phyloP scores from a whole-genome alignment of 1,140 invertebrate species.

The Temnothorax nylanderi region DNA sequence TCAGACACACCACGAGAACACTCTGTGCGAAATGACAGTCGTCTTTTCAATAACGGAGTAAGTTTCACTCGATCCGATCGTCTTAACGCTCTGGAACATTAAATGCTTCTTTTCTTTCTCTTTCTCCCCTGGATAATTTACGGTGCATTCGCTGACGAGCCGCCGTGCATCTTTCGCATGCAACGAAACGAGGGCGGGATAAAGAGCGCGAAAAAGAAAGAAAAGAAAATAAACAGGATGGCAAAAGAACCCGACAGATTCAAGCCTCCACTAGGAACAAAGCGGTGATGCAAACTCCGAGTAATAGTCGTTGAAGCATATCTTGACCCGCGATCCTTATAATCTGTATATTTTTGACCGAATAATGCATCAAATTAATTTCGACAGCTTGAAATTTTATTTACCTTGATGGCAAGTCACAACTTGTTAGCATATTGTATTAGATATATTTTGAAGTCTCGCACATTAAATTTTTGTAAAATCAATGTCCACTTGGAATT shows the following conservation, averaged over 20 bases:
- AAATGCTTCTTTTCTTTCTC: constrained; percentile 6
- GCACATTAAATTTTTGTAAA: not conserved
- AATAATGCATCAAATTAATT: not conserved
- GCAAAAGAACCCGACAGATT: constrained; percentile 28
- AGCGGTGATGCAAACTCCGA: not conserved
- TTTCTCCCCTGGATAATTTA: constrained; percentile 40
- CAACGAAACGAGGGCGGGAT: constrained; percentile 25
- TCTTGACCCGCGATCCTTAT: not conserved
- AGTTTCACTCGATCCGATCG: constrained; percentile 2
- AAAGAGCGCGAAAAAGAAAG: not conserved
- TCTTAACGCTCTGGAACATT: constrained; percentile 39
- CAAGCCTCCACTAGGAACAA: not conserved
- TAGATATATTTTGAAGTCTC: not conserved
- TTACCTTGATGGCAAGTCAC: not conserved
- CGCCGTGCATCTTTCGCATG: constrained; percentile 39
- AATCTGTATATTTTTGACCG: constrained; percentile 8
- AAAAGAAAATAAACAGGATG: not conserved
- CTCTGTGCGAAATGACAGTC: not conserved
- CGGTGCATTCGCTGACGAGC: constrained; percentile 36
- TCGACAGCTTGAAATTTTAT: constrained; percentile 3
- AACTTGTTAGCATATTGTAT: not conserved
- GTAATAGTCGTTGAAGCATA: not conserved
- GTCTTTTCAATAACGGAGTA: not conserved
- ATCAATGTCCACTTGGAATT: not conserved
- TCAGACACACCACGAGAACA: not conserved